Conservation (phyloP, 1,140 invertebrate species). For the Listronotus bonariensis region DNA sequence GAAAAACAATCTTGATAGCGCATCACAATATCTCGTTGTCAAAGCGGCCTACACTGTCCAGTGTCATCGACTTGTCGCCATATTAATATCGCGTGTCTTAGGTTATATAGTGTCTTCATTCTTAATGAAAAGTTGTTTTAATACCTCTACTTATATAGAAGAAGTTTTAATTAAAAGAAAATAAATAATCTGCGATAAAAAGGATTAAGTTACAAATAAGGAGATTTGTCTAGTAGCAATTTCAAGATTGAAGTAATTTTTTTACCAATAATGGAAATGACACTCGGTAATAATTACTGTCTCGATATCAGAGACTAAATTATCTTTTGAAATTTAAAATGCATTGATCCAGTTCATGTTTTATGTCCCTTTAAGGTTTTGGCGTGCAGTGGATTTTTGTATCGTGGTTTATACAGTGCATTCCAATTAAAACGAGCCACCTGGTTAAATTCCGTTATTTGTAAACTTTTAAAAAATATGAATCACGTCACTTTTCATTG, state of each 20-base stretch:
- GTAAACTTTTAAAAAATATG: too few species aligned
- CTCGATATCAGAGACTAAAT: too few species aligned
- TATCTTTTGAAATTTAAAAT: too few species aligned
- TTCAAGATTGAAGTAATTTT: constrained; percentile 24
- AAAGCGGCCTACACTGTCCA: constrained; percentile 50
- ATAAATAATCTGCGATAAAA: constrained; percentile 40
- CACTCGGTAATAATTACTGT: constrained; percentile 24
- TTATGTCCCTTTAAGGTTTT: too few species aligned
- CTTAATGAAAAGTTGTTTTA: constrained; percentile 48
- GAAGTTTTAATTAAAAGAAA: constrained; percentile 45
- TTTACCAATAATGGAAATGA: constrained; percentile 23
- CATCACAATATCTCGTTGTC: constrained; percentile 51
- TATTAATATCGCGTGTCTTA: constrained; percentile 53
- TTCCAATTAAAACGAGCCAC: too few species aligned
- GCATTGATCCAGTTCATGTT: too few species aligned
- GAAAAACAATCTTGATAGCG: constrained; percentile 8
- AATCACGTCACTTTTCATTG: too few species aligned
- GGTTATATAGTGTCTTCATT: constrained; percentile 46
- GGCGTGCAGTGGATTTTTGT: too few species aligned
- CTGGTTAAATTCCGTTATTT: too few species aligned
- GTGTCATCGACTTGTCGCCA: constrained; percentile 53
- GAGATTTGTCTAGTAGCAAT: constrained; percentile 32
- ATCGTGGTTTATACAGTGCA: too few species aligned
- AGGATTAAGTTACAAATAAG: constrained; percentile 20
- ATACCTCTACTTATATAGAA: constrained; percentile 49